These are phyloP conservation scores for Hydractinia symbiolongicarpus DNA, from an alignment of 30 jellyfish, hydroid and myxozoan genomes.

Conservation along the genomic window DNA sequence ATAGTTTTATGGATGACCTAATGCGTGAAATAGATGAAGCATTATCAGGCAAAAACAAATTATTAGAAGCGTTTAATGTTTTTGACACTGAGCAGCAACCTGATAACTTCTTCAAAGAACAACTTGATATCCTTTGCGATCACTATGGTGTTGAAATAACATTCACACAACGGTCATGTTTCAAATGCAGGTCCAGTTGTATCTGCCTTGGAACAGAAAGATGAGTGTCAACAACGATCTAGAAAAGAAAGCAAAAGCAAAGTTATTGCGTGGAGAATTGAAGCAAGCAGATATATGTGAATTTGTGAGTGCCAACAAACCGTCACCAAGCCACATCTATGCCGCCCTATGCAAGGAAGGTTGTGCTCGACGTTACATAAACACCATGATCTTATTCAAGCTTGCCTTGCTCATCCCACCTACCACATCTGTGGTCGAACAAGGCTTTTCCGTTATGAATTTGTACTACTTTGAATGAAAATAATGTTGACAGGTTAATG, in stretches of 20 bases:
- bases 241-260: not conserved
- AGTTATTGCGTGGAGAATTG: not conserved
- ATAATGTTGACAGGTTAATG: not conserved
- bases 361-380: not conserved
- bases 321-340: not conserved
- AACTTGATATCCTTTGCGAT: not conserved
- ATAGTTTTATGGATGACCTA: not conserved
- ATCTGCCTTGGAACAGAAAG: not conserved
- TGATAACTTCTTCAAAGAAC: not conserved
- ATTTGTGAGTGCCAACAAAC: not conserved
- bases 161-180: not conserved
- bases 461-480: not conserved
- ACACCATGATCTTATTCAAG: not conserved
- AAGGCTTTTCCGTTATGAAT: not conserved
- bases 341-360: not conserved
- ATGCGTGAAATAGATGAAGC: not conserved
- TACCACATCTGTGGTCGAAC: not conserved
- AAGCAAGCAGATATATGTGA: not conserved
- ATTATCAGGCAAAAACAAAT: not conserved
- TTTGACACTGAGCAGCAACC: not conserved
- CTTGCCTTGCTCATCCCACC: not conserved
- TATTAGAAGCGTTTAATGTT: not conserved
- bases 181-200: not conserved
- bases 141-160: not conserved
- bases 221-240: not conserved